These are phyloP conservation scores for Philaethria dido DNA, from an alignment of 2,888 invertebrate species.

Conservation along the genomic window DNA sequence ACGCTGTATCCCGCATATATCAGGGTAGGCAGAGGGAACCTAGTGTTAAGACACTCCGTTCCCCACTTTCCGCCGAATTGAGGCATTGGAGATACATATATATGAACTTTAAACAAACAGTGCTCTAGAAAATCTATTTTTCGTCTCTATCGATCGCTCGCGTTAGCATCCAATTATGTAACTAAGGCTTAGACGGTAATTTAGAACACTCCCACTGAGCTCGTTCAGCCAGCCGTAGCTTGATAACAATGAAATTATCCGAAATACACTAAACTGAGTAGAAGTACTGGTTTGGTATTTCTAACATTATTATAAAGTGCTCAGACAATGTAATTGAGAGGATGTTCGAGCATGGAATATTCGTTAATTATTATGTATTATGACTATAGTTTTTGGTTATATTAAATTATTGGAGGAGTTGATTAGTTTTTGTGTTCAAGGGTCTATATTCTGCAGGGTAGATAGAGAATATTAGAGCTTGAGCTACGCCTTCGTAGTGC, in stretches of 20 bases:
- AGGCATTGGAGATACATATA: too few relatives aligned
- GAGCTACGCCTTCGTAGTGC: too few relatives aligned
- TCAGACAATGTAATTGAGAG: constrained; percentile 8
- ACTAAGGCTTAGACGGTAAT: constrained; percentile 47
- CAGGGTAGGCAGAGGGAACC: too few relatives aligned
- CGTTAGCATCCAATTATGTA: constrained; percentile 42
- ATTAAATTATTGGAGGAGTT: background rate
- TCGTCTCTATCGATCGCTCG: constrained; percentile 34
- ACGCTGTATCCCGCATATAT: too few relatives aligned
- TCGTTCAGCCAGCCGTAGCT: constrained; percentile 54
- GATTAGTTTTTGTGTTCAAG: background rate
- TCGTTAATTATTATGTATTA: background rate
- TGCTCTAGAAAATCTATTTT: constrained; percentile 12
- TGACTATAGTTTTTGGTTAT: background rate
- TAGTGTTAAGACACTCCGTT: too few relatives aligned
- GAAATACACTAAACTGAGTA: constrained; percentile 31
- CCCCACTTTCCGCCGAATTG: too few relatives aligned
- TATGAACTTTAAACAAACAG: constrained; percentile 2
- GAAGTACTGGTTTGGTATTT: constrained; percentile 32
- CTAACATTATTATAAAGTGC: constrained; percentile 12
- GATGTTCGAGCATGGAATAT: background rate
- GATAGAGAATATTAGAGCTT: too few relatives aligned
- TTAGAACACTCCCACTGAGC: constrained; percentile 51
- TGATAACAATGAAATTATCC: constrained; percentile 51
- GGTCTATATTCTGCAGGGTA: too few relatives aligned